A percentile compares a stretch with the other conserved stretches of the same genome.
phyloP scores from a whole-genome alignment of 2,797 vertebrate species.

The Graptemys geographica region DNA sequence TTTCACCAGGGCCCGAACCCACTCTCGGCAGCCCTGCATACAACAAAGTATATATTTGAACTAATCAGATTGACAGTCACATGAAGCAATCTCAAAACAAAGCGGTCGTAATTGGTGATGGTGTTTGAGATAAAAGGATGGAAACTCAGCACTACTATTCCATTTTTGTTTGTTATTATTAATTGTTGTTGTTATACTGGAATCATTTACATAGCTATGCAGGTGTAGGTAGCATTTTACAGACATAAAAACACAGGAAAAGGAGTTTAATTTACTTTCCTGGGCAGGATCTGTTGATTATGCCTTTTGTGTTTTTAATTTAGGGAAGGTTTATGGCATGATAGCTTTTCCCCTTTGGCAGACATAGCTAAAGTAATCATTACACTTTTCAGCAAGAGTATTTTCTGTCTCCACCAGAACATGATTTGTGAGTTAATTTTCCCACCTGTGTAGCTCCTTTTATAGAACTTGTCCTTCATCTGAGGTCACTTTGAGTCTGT shows the following conservation, averaged over 20 bases:
- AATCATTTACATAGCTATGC: background rate
- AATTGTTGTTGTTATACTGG: background rate
- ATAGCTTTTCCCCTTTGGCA: background rate
- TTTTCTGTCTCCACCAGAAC: background rate
- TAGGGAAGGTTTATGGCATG: background rate
- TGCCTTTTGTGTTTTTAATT: background rate
- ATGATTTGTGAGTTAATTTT: background rate
- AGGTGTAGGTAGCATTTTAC: background rate
- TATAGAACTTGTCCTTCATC: background rate
- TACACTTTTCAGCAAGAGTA: background rate
- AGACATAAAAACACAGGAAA: background rate
- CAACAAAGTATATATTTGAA: constrained; percentile 2
- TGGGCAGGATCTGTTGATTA: background rate
- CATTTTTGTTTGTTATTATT: background rate
- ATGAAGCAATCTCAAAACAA: constrained; percentile 35
- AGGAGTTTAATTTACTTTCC: background rate
- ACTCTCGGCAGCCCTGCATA: background rate
- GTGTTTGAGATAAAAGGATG: constrained; percentile 18
- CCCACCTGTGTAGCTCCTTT: background rate
- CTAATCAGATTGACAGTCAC: constrained; percentile 2
- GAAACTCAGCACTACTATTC: background rate
- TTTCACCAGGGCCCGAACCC: no score
- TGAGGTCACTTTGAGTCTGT: background rate
- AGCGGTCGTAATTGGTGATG: background rate
- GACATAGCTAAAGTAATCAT: background rate